These are phyloP conservation scores for Brachyalestes nurse DNA, from an alignment of 2,797 vertebrate species.

Conservation along the genomic window DNA sequence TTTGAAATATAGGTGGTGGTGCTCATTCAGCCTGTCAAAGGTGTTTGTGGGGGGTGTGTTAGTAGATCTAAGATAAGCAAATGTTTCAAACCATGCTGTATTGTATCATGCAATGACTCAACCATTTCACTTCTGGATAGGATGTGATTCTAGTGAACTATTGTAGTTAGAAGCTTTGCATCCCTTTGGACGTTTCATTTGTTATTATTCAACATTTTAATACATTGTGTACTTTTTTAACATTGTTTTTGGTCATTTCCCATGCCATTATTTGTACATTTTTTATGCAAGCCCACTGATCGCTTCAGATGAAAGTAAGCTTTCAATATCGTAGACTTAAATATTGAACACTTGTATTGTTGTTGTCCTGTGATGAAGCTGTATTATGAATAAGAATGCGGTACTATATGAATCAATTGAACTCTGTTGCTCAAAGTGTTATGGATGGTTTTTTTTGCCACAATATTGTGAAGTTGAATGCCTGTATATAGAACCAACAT, in stretches of 20 bases:
- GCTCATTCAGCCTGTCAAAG: constrained; percentile 39
- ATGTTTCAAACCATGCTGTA: constrained; percentile 9
- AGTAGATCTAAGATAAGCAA: constrained; percentile 27
- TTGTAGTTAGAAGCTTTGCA: neutral
- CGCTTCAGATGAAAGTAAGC: neutral
- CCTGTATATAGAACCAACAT: constrained; percentile 23
- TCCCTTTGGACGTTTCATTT: neutral
- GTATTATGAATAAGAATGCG: neutral
- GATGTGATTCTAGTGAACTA: constrained; percentile 26
- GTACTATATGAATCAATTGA: neutral
- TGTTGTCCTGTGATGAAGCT: neutral
- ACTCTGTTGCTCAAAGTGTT: constrained; percentile 24
- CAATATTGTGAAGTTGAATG: constrained; percentile 17
- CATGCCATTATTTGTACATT: neutral
- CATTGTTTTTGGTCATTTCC: neutral
- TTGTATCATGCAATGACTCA: neutral
- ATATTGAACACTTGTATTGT: neutral
- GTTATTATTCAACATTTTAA: neutral
- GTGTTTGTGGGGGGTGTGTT: constrained; percentile 10
- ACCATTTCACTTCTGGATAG: constrained; percentile 29
- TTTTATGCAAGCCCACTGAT: constrained; percentile 15
- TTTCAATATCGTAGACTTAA: constrained; percentile 11
- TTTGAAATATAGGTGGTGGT: constrained; percentile 40
- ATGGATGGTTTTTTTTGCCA: constrained; percentile 16
- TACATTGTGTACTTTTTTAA: neutral